Conservation (phyloP, 2,888 invertebrate species). For the Halocaridina rubra region DNA sequence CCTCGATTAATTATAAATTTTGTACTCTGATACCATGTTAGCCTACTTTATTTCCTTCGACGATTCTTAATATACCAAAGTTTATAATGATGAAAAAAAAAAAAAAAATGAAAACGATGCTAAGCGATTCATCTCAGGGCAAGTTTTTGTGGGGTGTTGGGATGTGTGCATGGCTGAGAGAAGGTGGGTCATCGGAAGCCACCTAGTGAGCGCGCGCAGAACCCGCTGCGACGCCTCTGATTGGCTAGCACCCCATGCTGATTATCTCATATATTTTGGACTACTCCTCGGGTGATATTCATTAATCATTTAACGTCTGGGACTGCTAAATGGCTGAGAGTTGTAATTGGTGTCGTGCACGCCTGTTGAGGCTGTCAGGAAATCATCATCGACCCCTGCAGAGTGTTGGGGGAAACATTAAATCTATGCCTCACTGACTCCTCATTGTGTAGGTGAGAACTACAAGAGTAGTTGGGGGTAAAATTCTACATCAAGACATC, state of each 20-base stretch:
- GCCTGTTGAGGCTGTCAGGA: conserved; percentile 15
- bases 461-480: too few species aligned
- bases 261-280: conserved; percentile 44
- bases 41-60: too few species aligned
- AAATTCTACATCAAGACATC: too few species aligned
- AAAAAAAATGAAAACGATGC: not conserved
- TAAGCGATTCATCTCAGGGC: not conserved
- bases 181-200: not conserved
- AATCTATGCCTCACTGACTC: too few species aligned
- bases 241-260: conserved; percentile 38
- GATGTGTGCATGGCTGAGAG: not conserved
- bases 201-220: not conserved
- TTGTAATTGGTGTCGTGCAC: conserved; percentile 32
- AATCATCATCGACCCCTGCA: not conserved
- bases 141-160: not conserved
- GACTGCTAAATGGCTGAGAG: conserved; percentile 31
- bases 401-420: conserved; percentile 7
- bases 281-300: conserved; percentile 31
- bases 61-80: too few species aligned
- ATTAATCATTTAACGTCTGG: conserved; percentile 48
- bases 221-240: conserved; percentile 29
- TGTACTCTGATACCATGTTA: too few species aligned
- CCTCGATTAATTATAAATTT: too few species aligned
- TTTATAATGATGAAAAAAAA: not conserved
- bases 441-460: too few species aligned